Evolutionary conservation across 1,140 invertebrate species (phyloP), one percentile per base, ranked within the genome.

Genomic region (Oscheius sp.): DNA sequence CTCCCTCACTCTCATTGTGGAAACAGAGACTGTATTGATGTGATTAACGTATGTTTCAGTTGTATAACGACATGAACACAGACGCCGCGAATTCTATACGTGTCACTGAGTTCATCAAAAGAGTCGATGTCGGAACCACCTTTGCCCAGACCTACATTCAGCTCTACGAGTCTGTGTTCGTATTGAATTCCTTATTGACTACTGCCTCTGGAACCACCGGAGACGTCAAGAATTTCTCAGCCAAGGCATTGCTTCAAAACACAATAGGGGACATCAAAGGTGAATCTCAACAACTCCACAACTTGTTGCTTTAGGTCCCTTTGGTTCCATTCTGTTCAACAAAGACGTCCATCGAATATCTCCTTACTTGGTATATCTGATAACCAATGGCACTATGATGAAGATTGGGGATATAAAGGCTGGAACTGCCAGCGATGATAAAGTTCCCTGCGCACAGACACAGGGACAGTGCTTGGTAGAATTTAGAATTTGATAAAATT

Each of bases 161-260:
- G 66, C 66, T 68, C 66, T 68, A 68, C 66, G 66, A 68, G 46
- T 65, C 66, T 3, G 35, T 68, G 26, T 68, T 32, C 28, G 66
- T 68, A 10, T 46, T 64, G 26, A 46, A 59, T 31, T 28, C 18
- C 58, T 10, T 63, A 26, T n/a, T 68, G 55, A 34, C 31, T n/a
- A n/a, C n/a, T 20, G 66, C 66, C 3, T 7, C 2, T 3, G 28
- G 62, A 46, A 34, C 66, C 3, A 26, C 66, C 20, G 58, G 46
- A 20, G 26, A 65, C 3, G 26, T n/a, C 4, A 46, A 7, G 4
- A 32, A 29, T 32, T 68, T 32, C 7, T 3, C 3, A 46, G 55
- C 46, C 31, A 55, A 15, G 7, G 28, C 49, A 7, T 4, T 55
- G 7, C 49, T 55, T 7, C 7, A n/a, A 10, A n/a, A 42, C 38